phyloP scores from a whole-genome alignment of 2,797 vertebrate species.

The Rhinogobio ventralis region DNA sequence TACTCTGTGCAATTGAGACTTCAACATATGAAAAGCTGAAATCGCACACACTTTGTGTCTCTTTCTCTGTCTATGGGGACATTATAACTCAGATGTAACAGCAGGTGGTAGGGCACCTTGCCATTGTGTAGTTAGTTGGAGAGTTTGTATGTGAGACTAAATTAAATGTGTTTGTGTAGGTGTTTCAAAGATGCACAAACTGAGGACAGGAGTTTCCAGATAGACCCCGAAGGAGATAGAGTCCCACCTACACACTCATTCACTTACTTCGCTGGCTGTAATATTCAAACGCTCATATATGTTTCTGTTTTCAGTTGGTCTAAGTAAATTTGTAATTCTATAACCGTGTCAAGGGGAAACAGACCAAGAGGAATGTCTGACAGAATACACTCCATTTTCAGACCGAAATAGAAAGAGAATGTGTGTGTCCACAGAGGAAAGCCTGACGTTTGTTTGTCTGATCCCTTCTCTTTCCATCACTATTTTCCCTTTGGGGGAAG shows the following conservation, averaged over 20 bases:
- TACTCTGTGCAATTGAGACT: conserved; percentile 16
- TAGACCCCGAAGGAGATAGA: conserved; percentile 58
- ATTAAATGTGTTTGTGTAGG: conserved; percentile 66
- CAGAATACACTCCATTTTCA: conserved; percentile 34
- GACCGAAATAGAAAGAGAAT: conserved; percentile 57
- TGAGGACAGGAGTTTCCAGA: conserved; percentile 57
- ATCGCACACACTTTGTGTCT: conserved; percentile 29
- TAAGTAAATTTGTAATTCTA: conserved; percentile 27
- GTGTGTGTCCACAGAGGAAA: conserved; percentile 57
- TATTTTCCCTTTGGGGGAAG: conserved; percentile 55
- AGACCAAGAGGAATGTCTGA: conserved; percentile 20
- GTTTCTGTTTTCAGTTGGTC: conserved; percentile 13
- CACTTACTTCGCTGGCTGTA: conserved; percentile 56
- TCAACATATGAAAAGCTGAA: conserved; percentile 17
- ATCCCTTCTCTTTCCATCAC: conserved; percentile 63
- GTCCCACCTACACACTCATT: conserved; percentile 66
- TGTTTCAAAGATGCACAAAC: conserved; percentile 70
- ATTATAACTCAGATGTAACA: conserved; percentile 54
- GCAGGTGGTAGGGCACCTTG: conserved; percentile 44
- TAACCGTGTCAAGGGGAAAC: conserved; percentile 30
- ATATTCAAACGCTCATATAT: conserved; percentile 38
- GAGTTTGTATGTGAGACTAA: conserved; percentile 63
- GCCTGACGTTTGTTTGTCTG: conserved; percentile 67
- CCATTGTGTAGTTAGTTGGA: conserved; percentile 58
- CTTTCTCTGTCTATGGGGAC: conserved; percentile 32